Conservation (phyloP, 2,888 invertebrate species). For the Chrysomela aeneicollis region DNA sequence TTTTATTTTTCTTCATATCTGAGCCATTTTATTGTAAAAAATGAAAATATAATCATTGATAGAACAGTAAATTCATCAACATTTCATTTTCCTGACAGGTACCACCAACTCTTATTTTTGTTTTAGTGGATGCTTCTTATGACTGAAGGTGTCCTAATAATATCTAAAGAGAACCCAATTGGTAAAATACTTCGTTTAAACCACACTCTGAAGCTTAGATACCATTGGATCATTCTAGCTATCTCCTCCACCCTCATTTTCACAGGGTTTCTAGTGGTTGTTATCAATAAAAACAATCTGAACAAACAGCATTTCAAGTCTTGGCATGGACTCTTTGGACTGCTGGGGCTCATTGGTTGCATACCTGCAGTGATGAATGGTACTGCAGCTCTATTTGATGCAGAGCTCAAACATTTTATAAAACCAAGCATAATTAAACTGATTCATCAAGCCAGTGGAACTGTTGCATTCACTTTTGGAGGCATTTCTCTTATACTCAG, state of each 20-base stretch:
- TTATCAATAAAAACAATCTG: slow-evolving; percentile 50
- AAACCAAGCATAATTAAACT: slow-evolving; percentile 47
- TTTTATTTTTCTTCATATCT: no score
- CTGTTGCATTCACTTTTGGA: slow-evolving; percentile 45
- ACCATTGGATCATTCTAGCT: slow-evolving; percentile 54
- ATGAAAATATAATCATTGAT: no score
- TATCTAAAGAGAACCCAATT: slow-evolving; percentile 54
- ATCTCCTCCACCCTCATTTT: slow-evolving; percentile 46
- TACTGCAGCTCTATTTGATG: slow-evolving; percentile 51
- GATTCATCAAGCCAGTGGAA: slow-evolving; percentile 46
- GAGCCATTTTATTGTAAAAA: no score
- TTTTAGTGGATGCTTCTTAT: slow-evolving; percentile 58
- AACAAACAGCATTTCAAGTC: slow-evolving; percentile 55
- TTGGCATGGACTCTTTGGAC: slow-evolving; percentile 56
- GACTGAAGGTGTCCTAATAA: slow-evolving; percentile 54
- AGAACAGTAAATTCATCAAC: no score
- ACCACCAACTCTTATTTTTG: no score
- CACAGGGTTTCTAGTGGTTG: slow-evolving; percentile 51
- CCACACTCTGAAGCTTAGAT: slow-evolving; percentile 46
- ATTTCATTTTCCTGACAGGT: no score
- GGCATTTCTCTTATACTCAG: slow-evolving; percentile 47
- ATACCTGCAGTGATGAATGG: slow-evolving; percentile 52
- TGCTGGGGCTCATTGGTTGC: slow-evolving; percentile 49
- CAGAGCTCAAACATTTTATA: slow-evolving; percentile 45
- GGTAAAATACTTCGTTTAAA: slow-evolving; percentile 43